Evolutionary conservation across 2,113 vertebrate genomes (phyloP).

Genomic region (Fulmarus glacialis): DNA sequence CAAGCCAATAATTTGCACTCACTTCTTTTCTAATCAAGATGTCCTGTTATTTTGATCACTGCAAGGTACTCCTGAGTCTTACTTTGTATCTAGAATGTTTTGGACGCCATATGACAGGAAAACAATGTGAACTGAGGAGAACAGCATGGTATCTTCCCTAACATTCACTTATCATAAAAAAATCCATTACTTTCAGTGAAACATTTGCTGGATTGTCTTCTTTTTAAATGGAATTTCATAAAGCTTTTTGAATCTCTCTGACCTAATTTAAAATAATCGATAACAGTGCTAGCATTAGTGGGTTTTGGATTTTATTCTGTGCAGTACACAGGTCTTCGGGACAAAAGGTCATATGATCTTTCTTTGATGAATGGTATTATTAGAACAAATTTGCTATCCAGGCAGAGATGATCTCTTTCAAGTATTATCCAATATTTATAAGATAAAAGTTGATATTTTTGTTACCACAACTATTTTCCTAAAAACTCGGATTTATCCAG

Average conservation of each 20-base stretch:
- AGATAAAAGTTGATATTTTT: background rate
- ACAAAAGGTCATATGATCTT: background rate
- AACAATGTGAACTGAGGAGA: background rate
- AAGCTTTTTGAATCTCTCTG: background rate
- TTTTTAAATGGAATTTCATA: background rate
- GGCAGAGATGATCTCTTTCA: background rate
- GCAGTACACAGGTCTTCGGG: background rate
- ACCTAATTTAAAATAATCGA: background rate
- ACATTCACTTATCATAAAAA: background rate
- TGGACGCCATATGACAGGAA: background rate
- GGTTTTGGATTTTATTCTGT: background rate
- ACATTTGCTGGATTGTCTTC: background rate
- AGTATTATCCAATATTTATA: background rate
- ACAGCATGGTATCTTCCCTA: background rate
- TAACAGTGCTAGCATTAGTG: background rate
- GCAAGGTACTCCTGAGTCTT: background rate
- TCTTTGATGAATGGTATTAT: background rate
- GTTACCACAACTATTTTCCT: background rate
- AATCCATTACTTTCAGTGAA: background rate
- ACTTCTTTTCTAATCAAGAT: background rate
- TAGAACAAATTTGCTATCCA: background rate
- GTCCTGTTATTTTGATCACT: background rate
- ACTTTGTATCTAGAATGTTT: background rate
- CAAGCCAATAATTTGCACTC: background rate
- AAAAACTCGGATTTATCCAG: background rate